These are phyloP conservation scores for Drosophila prolongata DNA, from an alignment of 2,888 invertebrate genomes.

Conservation along the genomic window DNA sequence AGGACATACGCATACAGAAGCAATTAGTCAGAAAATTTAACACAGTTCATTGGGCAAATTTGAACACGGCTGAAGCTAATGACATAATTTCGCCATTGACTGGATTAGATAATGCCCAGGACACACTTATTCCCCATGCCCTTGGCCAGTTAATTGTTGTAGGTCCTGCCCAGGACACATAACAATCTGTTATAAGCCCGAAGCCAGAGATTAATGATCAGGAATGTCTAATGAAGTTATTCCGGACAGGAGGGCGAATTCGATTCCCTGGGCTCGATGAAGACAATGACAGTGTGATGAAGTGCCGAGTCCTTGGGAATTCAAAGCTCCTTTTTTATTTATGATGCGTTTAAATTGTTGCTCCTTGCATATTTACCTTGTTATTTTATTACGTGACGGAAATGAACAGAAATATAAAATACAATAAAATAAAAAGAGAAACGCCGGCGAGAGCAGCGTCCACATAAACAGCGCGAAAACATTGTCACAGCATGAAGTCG, in stretches of 20 bases:
- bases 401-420: slow-evolving; percentile 73
- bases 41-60: slow-evolving; percentile 73
- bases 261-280: slow-evolving; percentile 1
- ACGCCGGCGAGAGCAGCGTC: slow-evolving; percentile 37
- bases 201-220: slow-evolving; percentile 68
- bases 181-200: slow-evolving; percentile 41
- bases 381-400: slow-evolving; percentile 77
- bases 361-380: slow-evolving; percentile 72
- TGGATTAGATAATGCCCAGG: slow-evolving; percentile 46
- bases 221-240: slow-evolving; percentile 57
- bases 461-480: slow-evolving; percentile 73
- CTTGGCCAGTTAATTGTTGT: slow-evolving; percentile 60
- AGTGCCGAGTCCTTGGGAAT: slow-evolving; percentile 17
- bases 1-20: slow-evolving; percentile 60
- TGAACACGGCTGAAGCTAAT: slow-evolving; percentile 64
- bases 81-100: slow-evolving; percentile 69
- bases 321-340: slow-evolving; percentile 56
- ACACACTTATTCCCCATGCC: not conserved
- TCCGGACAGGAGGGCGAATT: slow-evolving; percentile 11
- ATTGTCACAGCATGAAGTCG: slow-evolving; percentile 78
- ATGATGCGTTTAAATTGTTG: slow-evolving; percentile 60
- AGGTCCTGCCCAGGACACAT: slow-evolving; percentile 44
- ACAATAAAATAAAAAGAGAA: slow-evolving; percentile 30
- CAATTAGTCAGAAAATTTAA: slow-evolving; percentile 75
- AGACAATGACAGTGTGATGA: slow-evolving; percentile 12